Percentiles rank a stretch among this genome's conserved stretches.
phyloP scores from a whole-genome alignment of 2,888 invertebrate genomes.

The Salpingus planirostris region DNA sequence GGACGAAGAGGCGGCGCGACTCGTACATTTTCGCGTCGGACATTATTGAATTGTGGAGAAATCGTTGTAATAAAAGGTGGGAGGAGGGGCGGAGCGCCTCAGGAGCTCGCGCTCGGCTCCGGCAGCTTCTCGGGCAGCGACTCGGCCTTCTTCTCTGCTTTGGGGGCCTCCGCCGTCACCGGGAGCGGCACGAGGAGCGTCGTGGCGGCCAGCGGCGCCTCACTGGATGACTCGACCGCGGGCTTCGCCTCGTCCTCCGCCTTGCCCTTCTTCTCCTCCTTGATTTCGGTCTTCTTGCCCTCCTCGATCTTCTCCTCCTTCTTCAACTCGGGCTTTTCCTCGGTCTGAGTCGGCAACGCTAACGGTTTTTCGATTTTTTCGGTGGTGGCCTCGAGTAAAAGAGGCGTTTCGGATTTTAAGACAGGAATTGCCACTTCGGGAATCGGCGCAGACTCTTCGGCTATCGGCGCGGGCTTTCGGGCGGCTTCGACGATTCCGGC shows the following conservation, averaged over 20 bases:
- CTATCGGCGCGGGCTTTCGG: slow-evolving; percentile 33
- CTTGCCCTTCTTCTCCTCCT: slow-evolving; percentile 3
- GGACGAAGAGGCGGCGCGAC: slow-evolving; percentile 38
- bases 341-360: slow-evolving; percentile 32
- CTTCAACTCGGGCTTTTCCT: not conserved
- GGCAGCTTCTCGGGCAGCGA: slow-evolving; percentile 25
- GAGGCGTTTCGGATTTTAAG: slow-evolving; percentile 27
- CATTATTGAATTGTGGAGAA: no score
- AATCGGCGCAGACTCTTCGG: slow-evolving; percentile 33
- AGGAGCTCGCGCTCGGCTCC: slow-evolving; percentile 33
- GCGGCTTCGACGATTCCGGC: slow-evolving; percentile 15
- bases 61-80: slow-evolving; percentile 20
- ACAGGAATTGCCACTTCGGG: no score
- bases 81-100: slow-evolving; percentile 19
- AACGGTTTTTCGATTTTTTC: slow-evolving; percentile 35
- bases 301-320: not conserved
- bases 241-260: not conserved
- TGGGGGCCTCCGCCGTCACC: not conserved
- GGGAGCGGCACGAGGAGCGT: not conserved
- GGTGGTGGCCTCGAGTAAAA: slow-evolving; percentile 30
- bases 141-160: slow-evolving; percentile 4
- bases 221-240: not conserved
- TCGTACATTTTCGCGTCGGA: no score
- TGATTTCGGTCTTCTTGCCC: not conserved
- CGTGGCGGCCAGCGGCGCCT: not conserved